Evolutionary conservation across 2,113 vertebrate species (phyloP), one percentile per base, ranked within the genome.

Genomic region (Columba janthina): DNA sequence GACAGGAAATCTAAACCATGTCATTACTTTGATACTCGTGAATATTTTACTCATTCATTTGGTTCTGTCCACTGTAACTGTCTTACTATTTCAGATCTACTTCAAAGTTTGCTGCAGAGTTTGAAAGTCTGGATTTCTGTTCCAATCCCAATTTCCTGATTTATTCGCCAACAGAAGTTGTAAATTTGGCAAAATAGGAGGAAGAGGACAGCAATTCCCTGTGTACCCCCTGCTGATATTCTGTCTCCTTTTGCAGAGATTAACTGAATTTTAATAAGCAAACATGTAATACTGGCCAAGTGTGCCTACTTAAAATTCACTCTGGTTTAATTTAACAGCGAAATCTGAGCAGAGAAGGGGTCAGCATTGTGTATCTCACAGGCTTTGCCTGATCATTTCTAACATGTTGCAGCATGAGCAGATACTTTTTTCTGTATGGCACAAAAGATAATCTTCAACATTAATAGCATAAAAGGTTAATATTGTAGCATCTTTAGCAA

Each of bases 241-340:
- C 67, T 46, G 34, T 17, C 78, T 93, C 72, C 29, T 76, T 90
- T 83, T 72, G 67, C 89, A 94, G 78, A 94, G 54, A 81, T 89
- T 83, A 95, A 94, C 44, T 72, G 81, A 93, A 81, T 94, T 94
- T 92, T 87, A 87, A 89, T 87, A 93, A 81, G 86, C 29, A 95
- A 94, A 83, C 38, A 76, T 36, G 20, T 14, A 79, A 66, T 82
- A 60, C 48, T 79, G 66, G 89, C 92, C 90, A 91, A 95, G 65
- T 32, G 61, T 83, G 44, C 73, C 76, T 93, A 57, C 62, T 95
- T 94, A 82, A 95, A 96, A 96, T 95, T 88, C 91, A 36, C 40
- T 87, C 40, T 79, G 70, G 28, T 82, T 93, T 94, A 66, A 53
- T 65, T 46, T 92, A 90, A 74, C 46, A 65, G 9, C 2, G 22